phyloP scores from a whole-genome alignment of 64 coral and sea anemone genomes.

The Montipora foliosa region DNA sequence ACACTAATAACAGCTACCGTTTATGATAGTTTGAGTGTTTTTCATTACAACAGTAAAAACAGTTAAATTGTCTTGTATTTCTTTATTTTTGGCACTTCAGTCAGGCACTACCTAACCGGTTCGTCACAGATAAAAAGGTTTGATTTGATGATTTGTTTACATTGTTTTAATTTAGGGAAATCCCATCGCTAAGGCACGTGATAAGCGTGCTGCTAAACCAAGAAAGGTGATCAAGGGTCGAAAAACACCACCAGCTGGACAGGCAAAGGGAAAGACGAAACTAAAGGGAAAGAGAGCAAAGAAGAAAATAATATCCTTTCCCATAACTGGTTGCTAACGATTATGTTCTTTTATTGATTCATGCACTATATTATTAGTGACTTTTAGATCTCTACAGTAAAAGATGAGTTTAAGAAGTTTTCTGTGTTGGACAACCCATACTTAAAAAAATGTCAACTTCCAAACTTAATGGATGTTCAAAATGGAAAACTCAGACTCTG shows the following conservation, averaged over 20 bases:
- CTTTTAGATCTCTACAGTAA: no score
- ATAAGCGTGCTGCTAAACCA: conserved; percentile 83
- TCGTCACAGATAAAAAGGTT: no score
- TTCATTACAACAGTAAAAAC: not conserved
- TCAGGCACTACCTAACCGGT: no score
- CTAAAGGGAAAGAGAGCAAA: conserved; percentile 71
- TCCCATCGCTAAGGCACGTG: conserved; percentile 32
- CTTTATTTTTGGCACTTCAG: no score
- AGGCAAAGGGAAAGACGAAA: conserved; percentile 77
- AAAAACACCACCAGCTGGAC: conserved; percentile 79
- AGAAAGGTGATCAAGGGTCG: conserved; percentile 80
- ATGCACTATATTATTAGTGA: no score
- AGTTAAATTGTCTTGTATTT: no score
- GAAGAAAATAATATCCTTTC: conserved; percentile 93
- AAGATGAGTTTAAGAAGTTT: no score
- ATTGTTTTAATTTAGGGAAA: conserved; percentile 70
- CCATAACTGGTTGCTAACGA: not conserved
- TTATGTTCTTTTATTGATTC: not conserved
- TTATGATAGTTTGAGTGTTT: not conserved
- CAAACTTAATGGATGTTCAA: no score
- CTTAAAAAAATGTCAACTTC: no score
- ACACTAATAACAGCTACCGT: no score
- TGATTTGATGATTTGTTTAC: not conserved
- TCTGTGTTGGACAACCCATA: no score
- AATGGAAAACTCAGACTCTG: no score